A percentile compares a stretch with the other conserved stretches of the same genome.
Evolutionary conservation across 37 sponge, comb jelly and placozoan species (phyloP).

Genomic region (Haliclona indistincta): DNA sequence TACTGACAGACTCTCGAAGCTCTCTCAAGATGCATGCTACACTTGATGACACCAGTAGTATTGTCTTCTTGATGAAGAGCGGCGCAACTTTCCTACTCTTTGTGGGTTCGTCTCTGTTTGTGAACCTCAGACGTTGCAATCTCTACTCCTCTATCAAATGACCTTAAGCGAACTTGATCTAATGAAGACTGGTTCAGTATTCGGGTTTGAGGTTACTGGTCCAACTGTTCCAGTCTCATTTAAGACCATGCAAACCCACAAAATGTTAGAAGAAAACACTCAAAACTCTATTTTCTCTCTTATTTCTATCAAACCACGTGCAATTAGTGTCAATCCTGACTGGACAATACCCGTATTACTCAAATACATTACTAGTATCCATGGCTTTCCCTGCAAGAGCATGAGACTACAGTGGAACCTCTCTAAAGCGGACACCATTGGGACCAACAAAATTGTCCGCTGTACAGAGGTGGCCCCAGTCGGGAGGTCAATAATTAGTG

Average conservation of each 20-base stretch:
- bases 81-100: slow-evolving; percentile 41
- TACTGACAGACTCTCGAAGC: slow-evolving; percentile 3
- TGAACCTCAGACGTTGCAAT: not conserved
- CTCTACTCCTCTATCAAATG: slow-evolving; percentile 25
- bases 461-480: no score
- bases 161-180: slow-evolving; percentile 41
- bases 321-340: slow-evolving; percentile 49
- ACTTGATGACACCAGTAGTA: slow-evolving; percentile 5
- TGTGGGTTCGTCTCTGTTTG: slow-evolving; percentile 20
- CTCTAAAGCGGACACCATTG: no score
- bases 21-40: slow-evolving; percentile 24
- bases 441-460: no score
- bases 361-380: slow-evolving; percentile 55
- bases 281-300: slow-evolving; percentile 8
- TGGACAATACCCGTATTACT: slow-evolving; percentile 53
- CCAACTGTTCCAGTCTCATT: slow-evolving; percentile 61
- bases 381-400: slow-evolving; percentile 37
- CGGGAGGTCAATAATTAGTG: no score
- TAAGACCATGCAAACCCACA: slow-evolving; percentile 17
- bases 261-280: not conserved
- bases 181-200: slow-evolving; percentile 8
- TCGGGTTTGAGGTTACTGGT: slow-evolving; percentile 56
- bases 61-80: slow-evolving; percentile 11
- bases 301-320: slow-evolving; percentile 24
- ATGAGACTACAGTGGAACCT: no score